A percentile compares a stretch with the other conserved stretches of the same genome.
Conservation (phyloP, 2,113 vertebrate genomes). For the Tautogolabrus adspersus region DNA sequence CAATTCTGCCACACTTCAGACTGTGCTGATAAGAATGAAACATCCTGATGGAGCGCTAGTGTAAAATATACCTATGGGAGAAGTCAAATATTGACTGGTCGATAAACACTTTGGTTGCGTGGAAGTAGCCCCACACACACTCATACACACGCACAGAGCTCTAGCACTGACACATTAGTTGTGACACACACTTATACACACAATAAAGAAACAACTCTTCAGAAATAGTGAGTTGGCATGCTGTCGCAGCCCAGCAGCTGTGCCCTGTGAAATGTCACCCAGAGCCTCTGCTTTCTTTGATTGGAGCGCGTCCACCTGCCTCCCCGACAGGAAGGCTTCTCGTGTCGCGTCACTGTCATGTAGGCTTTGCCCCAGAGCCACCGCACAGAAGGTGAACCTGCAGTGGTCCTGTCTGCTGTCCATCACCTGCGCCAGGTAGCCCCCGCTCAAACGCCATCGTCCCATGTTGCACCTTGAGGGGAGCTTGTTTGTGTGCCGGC, state of each 20-base stretch:
- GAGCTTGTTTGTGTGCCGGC: conserved; percentile 56
- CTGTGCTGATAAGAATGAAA: conserved; percentile 14
- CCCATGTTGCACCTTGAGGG: conserved; percentile 56
- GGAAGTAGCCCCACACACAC: neutral
- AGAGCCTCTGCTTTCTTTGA: conserved; percentile 74
- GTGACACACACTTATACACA: conserved; percentile 36
- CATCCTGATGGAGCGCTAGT: conserved; percentile 4
- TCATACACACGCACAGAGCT: conserved; percentile 1
- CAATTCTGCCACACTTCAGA: conserved; percentile 13
- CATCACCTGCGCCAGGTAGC: conserved; percentile 61
- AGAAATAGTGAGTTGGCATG: conserved; percentile 81
- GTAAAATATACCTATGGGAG: conserved; percentile 55
- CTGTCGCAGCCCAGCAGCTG: conserved; percentile 82
- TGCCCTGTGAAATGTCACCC: conserved; percentile 83
- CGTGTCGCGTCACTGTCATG: conserved; percentile 84
- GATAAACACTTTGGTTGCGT: conserved; percentile 33
- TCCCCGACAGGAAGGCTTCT: conserved; percentile 79
- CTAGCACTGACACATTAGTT: neutral
- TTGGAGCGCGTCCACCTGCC: conserved; percentile 78
- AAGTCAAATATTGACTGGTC: conserved; percentile 57
- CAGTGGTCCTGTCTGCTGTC: conserved; percentile 69
- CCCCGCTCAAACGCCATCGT: conserved; percentile 34
- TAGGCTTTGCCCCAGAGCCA: conserved; percentile 76
- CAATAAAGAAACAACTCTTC: conserved; percentile 80
- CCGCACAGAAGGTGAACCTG: conserved; percentile 78